Base-by-base conservation (phyloP, 2,888 invertebrate species). In the Prosapia bicincta region DNA sequence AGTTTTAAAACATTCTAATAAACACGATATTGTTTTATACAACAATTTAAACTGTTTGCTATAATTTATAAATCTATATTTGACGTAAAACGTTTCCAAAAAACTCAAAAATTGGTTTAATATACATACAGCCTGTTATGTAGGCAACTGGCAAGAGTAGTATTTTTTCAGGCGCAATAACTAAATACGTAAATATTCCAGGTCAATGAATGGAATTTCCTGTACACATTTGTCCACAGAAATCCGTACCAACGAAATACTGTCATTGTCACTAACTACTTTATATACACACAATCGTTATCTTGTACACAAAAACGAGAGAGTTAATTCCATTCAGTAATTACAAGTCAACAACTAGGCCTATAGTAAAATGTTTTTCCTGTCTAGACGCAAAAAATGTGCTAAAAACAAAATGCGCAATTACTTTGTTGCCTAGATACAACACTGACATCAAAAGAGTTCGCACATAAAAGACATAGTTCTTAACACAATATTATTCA, bases 81-180 rank as follows among this genome's bases (percentile, higher is more conserved):
- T 54, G n/a, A 20, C 2, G 3, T 30, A n/a, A 54, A 54, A 20
- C 20, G 5, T 54, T 6, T 9, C 6, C 25, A 67, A 67, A 67
- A 67, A n/a, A 67, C 0, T 67, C 15, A 67, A 67, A n/a, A 24
- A 25, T 20, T 9, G 26, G 26, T 26, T 26, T 24, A 72, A 38
- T 20, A 71, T 65, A 25, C 73, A 68, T 73, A 73, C 43, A 73
- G 73, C 26, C 72, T 73, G 68, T 26, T 67, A 74, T 74, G 69
- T 69, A 74, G 69, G 74, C 83, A 82, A 82, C 80, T 81, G 82
- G 83, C 84, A 84, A 85, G 84, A 84, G 84, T 85, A 82, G 81
- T 82, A 81, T 83, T 83, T 83, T 84, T 85, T 85, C 83, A 83
- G 84, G 85, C 85, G 86, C 85, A 86, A 85, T 85, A 83, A 80